Conservation (phyloP, 2,113 vertebrate genomes). For the Microtus ochrogaster region DNA sequence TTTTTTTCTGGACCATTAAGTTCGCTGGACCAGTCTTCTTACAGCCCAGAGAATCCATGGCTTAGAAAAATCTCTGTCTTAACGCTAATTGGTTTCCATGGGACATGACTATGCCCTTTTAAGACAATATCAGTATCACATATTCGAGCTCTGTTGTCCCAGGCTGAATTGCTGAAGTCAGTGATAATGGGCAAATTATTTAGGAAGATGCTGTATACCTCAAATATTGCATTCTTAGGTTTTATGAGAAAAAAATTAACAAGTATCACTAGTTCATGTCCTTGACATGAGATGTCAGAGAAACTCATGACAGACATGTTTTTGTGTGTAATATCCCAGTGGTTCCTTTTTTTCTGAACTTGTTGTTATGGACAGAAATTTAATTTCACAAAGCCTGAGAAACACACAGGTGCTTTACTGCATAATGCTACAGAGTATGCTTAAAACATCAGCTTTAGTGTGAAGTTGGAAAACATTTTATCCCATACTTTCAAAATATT, state of each 20-base stretch:
- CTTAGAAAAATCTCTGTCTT: background rate
- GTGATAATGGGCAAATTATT: background rate
- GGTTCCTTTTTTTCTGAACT: background rate
- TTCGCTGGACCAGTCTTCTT: background rate
- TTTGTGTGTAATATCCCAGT: background rate
- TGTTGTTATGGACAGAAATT: background rate
- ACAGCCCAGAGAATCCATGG: background rate
- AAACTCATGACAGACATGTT: background rate
- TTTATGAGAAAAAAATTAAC: background rate
- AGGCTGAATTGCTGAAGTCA: background rate
- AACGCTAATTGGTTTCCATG: background rate
- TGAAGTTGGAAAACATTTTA: background rate
- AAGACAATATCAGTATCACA: background rate
- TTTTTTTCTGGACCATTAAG: background rate
- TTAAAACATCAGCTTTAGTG: background rate
- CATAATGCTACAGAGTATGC: background rate
- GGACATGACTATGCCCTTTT: background rate
- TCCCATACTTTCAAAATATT: conserved; percentile 45
- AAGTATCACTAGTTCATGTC: background rate
- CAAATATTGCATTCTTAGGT: background rate
- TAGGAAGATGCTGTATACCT: background rate
- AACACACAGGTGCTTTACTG: background rate
- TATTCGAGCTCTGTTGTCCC: background rate
- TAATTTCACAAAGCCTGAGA: background rate
- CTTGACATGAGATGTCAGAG: background rate